These are phyloP conservation scores for Magallana nippona DNA, from an alignment of 2,888 invertebrate genomes.

Conservation along the genomic window DNA sequence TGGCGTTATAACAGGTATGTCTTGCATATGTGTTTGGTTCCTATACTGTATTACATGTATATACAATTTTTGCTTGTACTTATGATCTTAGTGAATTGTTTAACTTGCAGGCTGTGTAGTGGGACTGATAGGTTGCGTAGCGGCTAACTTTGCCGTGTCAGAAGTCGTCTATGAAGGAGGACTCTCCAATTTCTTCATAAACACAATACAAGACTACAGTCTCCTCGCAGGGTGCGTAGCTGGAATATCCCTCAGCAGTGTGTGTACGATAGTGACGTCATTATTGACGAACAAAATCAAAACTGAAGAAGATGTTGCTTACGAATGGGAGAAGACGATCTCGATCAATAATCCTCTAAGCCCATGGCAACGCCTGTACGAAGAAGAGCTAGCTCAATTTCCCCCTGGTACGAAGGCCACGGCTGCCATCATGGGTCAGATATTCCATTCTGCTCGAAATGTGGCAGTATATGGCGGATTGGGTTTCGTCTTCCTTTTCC, in stretches of 20 bases:
- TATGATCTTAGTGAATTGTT: not conserved
- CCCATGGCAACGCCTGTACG: slow-evolving; percentile 64
- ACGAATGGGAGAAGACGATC: slow-evolving; percentile 68
- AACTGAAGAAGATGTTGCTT: slow-evolving; percentile 51
- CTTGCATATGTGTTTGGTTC: not conserved
- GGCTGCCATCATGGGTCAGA: slow-evolving; percentile 55
- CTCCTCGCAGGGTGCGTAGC: slow-evolving; percentile 65
- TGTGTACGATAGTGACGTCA: slow-evolving; percentile 65
- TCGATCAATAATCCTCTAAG: slow-evolving; percentile 71
- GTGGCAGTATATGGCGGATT: slow-evolving; percentile 51
- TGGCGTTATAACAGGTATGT: slow-evolving; percentile 70
- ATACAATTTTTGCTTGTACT: not conserved
- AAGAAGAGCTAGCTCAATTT: slow-evolving; percentile 64
- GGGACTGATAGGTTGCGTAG: slow-evolving; percentile 61
- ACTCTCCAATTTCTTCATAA: slow-evolving; percentile 64
- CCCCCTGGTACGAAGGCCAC: slow-evolving; percentile 51
- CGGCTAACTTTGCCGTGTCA: slow-evolving; percentile 62
- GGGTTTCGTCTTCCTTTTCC: slow-evolving; percentile 53
- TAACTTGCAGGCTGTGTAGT: slow-evolving; percentile 63
- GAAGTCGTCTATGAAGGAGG: slow-evolving; percentile 67
- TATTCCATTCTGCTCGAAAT: slow-evolving; percentile 54
- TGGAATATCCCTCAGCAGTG: slow-evolving; percentile 61
- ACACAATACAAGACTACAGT: slow-evolving; percentile 66
- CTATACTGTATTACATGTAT: no score
- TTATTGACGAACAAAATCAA: slow-evolving; percentile 64